Evolutionary conservation across 2,888 invertebrate genomes (phyloP).

Genomic region (Cantharis lateralis): DNA sequence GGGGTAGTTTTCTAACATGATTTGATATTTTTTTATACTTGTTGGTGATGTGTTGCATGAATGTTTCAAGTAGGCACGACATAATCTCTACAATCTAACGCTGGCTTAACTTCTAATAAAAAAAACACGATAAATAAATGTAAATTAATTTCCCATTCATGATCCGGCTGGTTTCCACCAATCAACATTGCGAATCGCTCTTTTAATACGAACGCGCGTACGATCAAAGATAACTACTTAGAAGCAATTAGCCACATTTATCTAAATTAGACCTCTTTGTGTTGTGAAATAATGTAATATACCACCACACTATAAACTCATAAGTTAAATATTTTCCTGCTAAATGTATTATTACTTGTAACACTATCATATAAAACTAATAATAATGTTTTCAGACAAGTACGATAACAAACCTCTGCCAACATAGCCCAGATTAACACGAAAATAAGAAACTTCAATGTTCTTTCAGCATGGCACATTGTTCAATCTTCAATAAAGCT

Average conservation of each 20-base stretch:
- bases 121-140: constrained; percentile 17
- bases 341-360: neutral
- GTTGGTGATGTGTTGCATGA: constrained; percentile 30
- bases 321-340: neutral
- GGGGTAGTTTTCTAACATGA: constrained; percentile 9
- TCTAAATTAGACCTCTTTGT: constrained; percentile 2
- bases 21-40: constrained; percentile 27
- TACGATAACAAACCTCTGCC: neutral
- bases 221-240: neutral
- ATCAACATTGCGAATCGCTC: neutral
- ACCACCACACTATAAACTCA: neutral
- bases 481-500: too few relatives aligned
- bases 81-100: constrained; percentile 28
- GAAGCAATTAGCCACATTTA: constrained; percentile 2
- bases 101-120: constrained; percentile 14
- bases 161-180: constrained; percentile 1
- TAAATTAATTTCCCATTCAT: constrained; percentile 22
- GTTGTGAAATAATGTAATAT: neutral
- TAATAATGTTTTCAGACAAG: neutral
- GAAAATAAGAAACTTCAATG: too few relatives aligned
- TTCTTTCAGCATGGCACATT: too few relatives aligned
- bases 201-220: neutral
- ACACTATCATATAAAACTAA: neutral
- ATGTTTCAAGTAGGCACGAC: constrained; percentile 31
- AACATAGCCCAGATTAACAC: neutral